phyloP scores from a whole-genome alignment of 2,888 invertebrate species.

The Tetramorium bicarinatum region DNA sequence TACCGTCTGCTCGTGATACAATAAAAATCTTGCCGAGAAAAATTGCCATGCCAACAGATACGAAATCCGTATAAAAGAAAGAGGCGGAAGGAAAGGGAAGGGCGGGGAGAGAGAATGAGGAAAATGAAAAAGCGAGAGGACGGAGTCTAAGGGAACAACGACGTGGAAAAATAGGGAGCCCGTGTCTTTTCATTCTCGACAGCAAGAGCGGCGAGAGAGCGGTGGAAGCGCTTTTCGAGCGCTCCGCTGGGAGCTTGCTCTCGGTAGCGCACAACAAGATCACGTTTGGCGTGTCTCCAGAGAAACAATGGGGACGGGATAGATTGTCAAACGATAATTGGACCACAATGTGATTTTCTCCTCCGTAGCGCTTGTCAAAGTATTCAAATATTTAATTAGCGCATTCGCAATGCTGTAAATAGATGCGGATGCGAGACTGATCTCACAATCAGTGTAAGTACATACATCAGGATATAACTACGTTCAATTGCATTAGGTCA shows the following conservation, averaged over 20 bases:
- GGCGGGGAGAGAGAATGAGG: conserved; percentile 17
- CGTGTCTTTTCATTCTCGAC: conserved; percentile 33
- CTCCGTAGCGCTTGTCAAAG: background rate
- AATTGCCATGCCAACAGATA: background rate
- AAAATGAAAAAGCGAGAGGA: conserved; percentile 19
- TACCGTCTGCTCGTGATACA: background rate
- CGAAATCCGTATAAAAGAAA: background rate
- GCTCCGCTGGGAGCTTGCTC: background rate
- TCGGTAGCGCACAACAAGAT: conserved; percentile 22
- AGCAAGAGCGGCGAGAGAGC: background rate
- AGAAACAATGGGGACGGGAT: conserved; percentile 20
- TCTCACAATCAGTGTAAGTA: background rate
- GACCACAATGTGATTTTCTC: conserved; percentile 5
- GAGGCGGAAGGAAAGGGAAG: background rate
- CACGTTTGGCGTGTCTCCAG: conserved; percentile 27
- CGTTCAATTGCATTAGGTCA: background rate
- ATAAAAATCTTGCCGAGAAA: conserved; percentile 35
- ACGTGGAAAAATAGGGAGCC: conserved; percentile 55
- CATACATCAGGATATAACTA: background rate
- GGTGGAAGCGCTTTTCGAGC: conserved; percentile 4
- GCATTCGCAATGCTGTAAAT: conserved; percentile 1
- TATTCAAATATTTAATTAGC: conserved; percentile 26
- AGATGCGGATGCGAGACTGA: background rate
- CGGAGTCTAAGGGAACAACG: conserved; percentile 36
- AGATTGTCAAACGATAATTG: conserved; percentile 46